Evolutionary conservation across 2,113 vertebrate species (phyloP).

Genomic region (Hippopotamus amphibius): DNA sequence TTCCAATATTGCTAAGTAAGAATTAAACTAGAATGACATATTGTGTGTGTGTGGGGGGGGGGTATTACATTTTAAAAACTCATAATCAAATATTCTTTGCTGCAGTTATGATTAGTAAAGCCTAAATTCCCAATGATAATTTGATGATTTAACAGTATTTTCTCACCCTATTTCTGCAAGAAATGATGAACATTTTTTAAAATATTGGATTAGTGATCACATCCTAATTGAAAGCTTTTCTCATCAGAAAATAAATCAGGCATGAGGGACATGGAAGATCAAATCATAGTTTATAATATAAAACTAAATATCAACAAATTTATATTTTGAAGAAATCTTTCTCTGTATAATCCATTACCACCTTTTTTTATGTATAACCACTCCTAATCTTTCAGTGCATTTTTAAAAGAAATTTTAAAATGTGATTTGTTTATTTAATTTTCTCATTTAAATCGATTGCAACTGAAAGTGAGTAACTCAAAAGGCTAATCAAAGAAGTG

Average conservation of each 20-base stretch:
- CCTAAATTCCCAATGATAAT: not conserved
- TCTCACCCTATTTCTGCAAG: not conserved
- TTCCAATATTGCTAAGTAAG: not conserved
- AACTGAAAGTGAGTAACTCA: not conserved
- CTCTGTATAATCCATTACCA: not conserved
- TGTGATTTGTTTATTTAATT: not conserved
- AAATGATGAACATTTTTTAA: not conserved
- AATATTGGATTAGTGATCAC: not conserved
- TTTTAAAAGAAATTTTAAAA: not conserved
- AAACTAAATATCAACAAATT: not conserved
- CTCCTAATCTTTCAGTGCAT: rapidly evolving
- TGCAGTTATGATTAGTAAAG: not conserved
- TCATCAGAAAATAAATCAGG: not conserved
- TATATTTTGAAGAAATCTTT: not conserved
- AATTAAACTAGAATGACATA: not conserved
- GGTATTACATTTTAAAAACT: not conserved
- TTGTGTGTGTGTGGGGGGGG: not conserved
- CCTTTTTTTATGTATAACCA: not conserved
- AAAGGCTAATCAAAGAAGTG: not conserved
- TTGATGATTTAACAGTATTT: not conserved
- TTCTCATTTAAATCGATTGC: not conserved
- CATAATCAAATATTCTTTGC: not conserved
- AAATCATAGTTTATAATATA: not conserved
- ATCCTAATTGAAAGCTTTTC: not conserved
- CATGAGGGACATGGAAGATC: not conserved